These are phyloP conservation scores for Ormyrus nitidulus DNA, from an alignment of 2,888 invertebrate species.

Conservation along the genomic window DNA sequence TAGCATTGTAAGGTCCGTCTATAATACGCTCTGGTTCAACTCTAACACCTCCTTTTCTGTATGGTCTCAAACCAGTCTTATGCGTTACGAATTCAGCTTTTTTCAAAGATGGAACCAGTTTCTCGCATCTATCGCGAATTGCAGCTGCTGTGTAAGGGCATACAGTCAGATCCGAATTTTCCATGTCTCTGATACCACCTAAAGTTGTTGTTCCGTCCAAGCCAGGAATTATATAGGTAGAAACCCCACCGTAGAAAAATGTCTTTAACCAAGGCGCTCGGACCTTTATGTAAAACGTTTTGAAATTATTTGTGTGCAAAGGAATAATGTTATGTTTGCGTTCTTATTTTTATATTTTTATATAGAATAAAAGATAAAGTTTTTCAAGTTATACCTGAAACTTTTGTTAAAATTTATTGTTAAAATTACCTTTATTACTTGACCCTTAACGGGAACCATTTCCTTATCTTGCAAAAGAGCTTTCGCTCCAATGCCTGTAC, in stretches of 20 bases:
- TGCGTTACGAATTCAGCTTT: constrained; percentile 69
- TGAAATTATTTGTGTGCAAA: too few relatives aligned
- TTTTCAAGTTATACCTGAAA: too few relatives aligned
- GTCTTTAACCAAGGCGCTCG: constrained; percentile 93
- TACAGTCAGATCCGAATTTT: constrained; percentile 82
- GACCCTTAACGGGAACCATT: constrained; percentile 89
- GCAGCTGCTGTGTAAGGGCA: constrained; percentile 85
- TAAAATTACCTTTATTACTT: constrained; percentile 82
- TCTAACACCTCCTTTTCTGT: constrained; percentile 83
- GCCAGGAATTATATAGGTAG: constrained; percentile 91
- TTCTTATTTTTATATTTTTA: too few relatives aligned
- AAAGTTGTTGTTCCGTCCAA: constrained; percentile 84
- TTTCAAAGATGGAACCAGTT: constrained; percentile 83
- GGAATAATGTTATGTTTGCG: too few relatives aligned
- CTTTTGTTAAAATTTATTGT: background rate
- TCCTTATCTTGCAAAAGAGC: constrained; percentile 85
- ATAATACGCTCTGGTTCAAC: constrained; percentile 81
- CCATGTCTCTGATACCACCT: constrained; percentile 91
- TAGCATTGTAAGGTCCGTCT: constrained; percentile 58
- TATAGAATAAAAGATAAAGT: too few relatives aligned
- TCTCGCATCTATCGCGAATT: constrained; percentile 87
- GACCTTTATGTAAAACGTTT: constrained; percentile 75
- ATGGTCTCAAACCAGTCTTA: constrained; percentile 87
- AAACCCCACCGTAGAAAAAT: constrained; percentile 90
- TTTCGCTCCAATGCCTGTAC: constrained; percentile 90